Evolutionary conservation across 2,113 vertebrate genomes (phyloP).

Genomic region (Chaetorhynchus papuensis): DNA sequence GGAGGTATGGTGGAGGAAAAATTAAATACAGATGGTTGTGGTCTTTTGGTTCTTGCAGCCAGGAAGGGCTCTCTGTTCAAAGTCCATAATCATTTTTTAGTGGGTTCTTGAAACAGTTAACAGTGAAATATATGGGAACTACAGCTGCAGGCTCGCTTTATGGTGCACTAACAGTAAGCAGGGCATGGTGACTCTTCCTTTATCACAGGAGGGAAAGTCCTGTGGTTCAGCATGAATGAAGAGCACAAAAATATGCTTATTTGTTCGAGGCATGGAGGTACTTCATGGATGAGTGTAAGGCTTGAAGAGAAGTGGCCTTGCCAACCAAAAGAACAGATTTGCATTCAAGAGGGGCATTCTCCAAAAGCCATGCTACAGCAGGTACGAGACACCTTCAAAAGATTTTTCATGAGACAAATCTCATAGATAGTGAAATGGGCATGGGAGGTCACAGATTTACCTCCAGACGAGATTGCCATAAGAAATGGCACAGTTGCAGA

Average conservation of each 20-base stretch:
- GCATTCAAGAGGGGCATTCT: neutral
- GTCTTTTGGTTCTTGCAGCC: neutral
- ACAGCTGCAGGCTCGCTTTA: neutral
- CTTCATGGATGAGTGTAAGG: neutral
- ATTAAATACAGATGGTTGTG: neutral
- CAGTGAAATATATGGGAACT: neutral
- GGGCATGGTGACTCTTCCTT: neutral
- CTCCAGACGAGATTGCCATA: neutral
- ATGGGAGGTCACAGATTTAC: neutral
- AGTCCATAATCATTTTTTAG: neutral
- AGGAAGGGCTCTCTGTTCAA: neutral
- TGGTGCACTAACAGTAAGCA: neutral
- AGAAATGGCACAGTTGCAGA: neutral
- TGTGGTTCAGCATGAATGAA: neutral
- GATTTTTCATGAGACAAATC: neutral
- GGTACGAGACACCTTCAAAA: neutral
- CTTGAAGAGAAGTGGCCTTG: neutral
- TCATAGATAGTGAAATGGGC: neutral
- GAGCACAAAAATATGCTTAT: neutral
- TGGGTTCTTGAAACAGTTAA: neutral
- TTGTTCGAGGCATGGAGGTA: neutral
- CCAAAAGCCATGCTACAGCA: neutral
- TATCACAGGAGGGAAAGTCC: neutral
- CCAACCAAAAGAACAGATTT: neutral
- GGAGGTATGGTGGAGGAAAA: neutral